Base-by-base conservation (phyloP, 2,888 invertebrate genomes). In the Metopia argyrocephala region DNA sequence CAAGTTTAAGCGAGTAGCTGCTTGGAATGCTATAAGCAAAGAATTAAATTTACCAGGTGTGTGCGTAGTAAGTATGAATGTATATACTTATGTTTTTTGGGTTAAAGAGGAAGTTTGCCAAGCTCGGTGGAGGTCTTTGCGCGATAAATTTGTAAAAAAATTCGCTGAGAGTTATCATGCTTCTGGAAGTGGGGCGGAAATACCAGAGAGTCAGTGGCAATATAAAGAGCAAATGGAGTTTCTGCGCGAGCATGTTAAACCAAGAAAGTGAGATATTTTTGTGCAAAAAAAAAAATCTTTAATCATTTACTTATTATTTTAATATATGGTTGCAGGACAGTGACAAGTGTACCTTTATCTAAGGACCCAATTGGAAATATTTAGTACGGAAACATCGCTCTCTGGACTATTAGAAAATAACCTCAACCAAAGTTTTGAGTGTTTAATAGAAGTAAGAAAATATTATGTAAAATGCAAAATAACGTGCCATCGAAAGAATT, bases 241-340 rank as follows among this genome's bases (percentile, higher is more conserved):
- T 31, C 31, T 31, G 31, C 31, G 9, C 31, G 31, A 31, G 12
- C 31, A 31, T 31, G 12, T 57, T 20, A 57, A 57, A 31, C 57
- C 31, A 57, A n/a, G 57, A 57, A 57, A 7, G 57, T 57, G 31
- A 57, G 15, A n/a, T 31, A 57, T 57, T 18, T 9, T 57, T 57
- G 31, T 57, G 20, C 31, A 20, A 28, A 5, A 27, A 54, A 54
- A 25, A 50, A 9, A 9, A 25, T n/a, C 23, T 54, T 15, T n/a
- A 54, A n/a, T 25, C 5, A 54, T 54, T 54, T n/a, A n/a, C n/a
- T n/a, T n/a, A n/a, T n/a, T n/a, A n/a, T 54, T 54, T 27, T 54
- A 5, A 15, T 54, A 15, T 54, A 5, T 25, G 4, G n/a, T 56
- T 56, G 12, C 27, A 56, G 54, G 2, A n/a, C 25, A 56, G 15